Evolutionary conservation across 2,888 invertebrate species (phyloP), one percentile per base, ranked within the genome.

Genomic region (Xestia rhomboidea): DNA sequence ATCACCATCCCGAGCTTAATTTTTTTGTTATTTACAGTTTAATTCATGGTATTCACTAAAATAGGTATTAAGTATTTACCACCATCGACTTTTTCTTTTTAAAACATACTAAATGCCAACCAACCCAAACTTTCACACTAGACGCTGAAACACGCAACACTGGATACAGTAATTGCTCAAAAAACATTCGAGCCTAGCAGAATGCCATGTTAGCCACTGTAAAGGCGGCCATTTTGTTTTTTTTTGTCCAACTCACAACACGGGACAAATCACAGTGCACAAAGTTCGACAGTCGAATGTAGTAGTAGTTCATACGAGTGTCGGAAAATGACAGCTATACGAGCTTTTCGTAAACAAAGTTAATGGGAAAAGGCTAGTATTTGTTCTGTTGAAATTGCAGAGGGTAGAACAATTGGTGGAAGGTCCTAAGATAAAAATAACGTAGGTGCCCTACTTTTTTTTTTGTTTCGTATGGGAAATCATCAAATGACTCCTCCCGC

Each of bases 141-240:
- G 15, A 30, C 21, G 5, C 34, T 15, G 24, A 63, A 74, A 60
- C 91, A 92, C 77, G 79, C 81, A 79, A 75, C 46, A 49, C 51
- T 24, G 30, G 30, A 0, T 41, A 30, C 44, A 70, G 49, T 63
- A 71, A 75, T 66, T 79, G 68, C 46, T 71, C 57, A 66, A 71
- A 84, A 84, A 77, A 62, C 18, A 64, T 67, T 46, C 51, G 34
- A 63, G 8, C 41, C 46, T 11, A 30, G 21, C 49, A 51, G 34
- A 73, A 60, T 76, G 60, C n/a, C 24, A n/a, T 27, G 54, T 46
- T 62, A 66, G 51, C 34, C 44, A 54, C 67, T 46, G 67, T 3
- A 83, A 70, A 63, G 54, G 63, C 67, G 30, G 57, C 34, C 62
- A 62, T 81, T 38, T 78, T 77, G 0, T 24, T 57, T 64, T 63